Conservation (phyloP, 2,888 invertebrate genomes). For the Cetonia aurata region DNA sequence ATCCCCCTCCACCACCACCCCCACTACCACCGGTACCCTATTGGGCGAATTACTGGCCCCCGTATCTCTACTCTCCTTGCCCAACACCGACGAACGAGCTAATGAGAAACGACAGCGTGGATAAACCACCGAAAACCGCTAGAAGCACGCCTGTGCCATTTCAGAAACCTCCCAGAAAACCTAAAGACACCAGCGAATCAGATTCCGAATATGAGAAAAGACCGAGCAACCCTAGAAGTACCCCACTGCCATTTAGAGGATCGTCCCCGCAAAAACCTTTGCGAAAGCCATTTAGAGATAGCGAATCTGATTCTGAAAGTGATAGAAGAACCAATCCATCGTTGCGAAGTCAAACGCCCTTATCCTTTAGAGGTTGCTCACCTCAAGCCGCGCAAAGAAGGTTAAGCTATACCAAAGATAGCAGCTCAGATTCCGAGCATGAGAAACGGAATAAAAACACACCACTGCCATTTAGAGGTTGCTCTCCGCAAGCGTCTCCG, state of each 20-base stretch:
- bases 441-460: conserved; percentile 27
- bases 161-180: conserved; percentile 22
- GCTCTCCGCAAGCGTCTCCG: conserved; percentile 35
- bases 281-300: conserved; percentile 15
- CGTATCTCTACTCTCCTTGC: conserved; percentile 42
- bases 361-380: conserved; percentile 41
- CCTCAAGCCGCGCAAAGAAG: conserved; percentile 24
- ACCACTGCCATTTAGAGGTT: conserved; percentile 42
- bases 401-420: conserved; percentile 1
- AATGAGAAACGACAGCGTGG: conserved; percentile 37
- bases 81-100: conserved; percentile 45
- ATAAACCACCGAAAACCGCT: conserved; percentile 24
- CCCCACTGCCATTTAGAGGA: conserved; percentile 36
- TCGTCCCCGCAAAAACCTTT: conserved; percentile 24
- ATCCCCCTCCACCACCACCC: conserved; percentile 50
- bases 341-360: conserved; percentile 34
- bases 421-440: conserved; percentile 19
- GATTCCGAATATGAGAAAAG: conserved; percentile 42
- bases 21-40: conserved; percentile 55
- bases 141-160: conserved; percentile 38
- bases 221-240: conserved; percentile 40
- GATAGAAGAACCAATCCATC: conserved; percentile 32
- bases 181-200: conserved; percentile 31
- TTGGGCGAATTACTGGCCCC: conserved; percentile 59
- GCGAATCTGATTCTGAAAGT: conserved; percentile 44